These are phyloP conservation scores for Lampris megalopsis DNA, from an alignment of 2,113 vertebrate genomes.

Conservation along the genomic window DNA sequence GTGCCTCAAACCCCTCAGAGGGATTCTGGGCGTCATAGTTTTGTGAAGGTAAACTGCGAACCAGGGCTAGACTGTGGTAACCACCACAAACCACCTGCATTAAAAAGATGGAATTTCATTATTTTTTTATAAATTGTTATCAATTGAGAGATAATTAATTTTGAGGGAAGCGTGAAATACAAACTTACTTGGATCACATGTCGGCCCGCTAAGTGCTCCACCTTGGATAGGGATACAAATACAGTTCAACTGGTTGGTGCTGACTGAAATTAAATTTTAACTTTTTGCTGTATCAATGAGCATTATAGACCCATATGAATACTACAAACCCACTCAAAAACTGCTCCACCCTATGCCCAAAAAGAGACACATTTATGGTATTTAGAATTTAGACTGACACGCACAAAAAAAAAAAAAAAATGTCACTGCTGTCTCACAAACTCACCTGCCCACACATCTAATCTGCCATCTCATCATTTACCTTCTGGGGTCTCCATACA, in stretches of 20 bases:
- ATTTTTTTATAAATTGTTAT: neutral
- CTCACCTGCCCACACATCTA: too few species aligned
- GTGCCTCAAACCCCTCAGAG: constrained; percentile 86
- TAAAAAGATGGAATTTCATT: neutral
- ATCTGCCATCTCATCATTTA: constrained; percentile 3
- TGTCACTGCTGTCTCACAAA: too few species aligned
- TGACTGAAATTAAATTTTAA: neutral
- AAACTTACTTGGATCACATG: constrained; percentile 87
- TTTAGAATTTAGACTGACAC: too few species aligned
- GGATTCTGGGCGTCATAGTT: constrained; percentile 82
- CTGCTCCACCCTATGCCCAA: too few species aligned
- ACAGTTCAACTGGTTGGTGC: neutral
- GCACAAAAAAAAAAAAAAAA: too few species aligned
- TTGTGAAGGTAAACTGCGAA: constrained; percentile 84
- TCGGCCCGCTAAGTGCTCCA: constrained; percentile 93
- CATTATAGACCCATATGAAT: neutral
- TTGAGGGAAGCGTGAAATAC: constrained; percentile 1
- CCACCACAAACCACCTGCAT: constrained; percentile 89
- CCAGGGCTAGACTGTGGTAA: constrained; percentile 94
- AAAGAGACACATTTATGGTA: too few species aligned
- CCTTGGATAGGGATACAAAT: constrained; percentile 56
- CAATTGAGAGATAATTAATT: neutral
- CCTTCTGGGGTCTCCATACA: constrained; percentile 90
- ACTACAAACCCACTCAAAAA: neutral
- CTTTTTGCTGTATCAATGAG: too few species aligned